Percentiles rank a stretch among this genome's conserved stretches.
Conservation (phyloP, 2,113 vertebrate species). For the Phrynocephalus versicolor region DNA sequence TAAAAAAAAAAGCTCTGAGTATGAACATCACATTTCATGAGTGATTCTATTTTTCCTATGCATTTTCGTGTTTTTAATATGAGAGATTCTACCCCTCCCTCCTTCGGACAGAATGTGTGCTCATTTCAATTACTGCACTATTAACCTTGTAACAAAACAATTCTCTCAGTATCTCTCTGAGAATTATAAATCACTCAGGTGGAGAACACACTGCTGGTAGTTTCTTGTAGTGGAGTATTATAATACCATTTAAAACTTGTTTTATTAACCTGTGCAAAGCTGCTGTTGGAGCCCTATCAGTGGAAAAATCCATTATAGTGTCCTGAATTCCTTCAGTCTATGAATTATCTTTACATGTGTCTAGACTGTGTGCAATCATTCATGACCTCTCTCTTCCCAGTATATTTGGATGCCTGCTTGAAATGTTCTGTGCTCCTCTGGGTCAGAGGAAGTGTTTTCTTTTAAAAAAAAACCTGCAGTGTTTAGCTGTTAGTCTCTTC, state of each 20-base stretch:
- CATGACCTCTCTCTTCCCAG: slow-evolving; percentile 17
- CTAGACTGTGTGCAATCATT: fast-evolving
- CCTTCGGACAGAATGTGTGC: fast-evolving
- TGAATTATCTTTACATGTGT: slow-evolving; percentile 1
- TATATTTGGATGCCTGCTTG: slow-evolving; percentile 33
- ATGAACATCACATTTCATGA: neutral
- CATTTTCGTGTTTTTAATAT: neutral
- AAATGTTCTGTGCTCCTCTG: neutral
- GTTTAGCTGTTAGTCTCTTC: slow-evolving; percentile 48
- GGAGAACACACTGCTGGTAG: neutral
- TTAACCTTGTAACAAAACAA: neutral
- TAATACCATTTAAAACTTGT: neutral
- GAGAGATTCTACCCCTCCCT: neutral
- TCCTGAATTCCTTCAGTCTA: neutral
- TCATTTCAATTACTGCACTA: neutral
- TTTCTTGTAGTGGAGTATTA: neutral
- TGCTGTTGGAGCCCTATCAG: neutral
- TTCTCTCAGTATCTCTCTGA: neutral
- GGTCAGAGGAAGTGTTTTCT: slow-evolving; percentile 29
- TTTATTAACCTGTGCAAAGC: neutral
- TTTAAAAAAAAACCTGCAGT: slow-evolving; percentile 19
- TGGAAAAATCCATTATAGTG: neutral
- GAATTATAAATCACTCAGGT: neutral
- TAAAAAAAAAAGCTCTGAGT: slow-evolving; percentile 1
- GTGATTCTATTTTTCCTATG: neutral